A percentile compares a stretch with the other conserved stretches of the same genome.
Evolutionary conservation across 2,113 vertebrate genomes (phyloP).

Genomic region (Hippocampus barbouri): DNA sequence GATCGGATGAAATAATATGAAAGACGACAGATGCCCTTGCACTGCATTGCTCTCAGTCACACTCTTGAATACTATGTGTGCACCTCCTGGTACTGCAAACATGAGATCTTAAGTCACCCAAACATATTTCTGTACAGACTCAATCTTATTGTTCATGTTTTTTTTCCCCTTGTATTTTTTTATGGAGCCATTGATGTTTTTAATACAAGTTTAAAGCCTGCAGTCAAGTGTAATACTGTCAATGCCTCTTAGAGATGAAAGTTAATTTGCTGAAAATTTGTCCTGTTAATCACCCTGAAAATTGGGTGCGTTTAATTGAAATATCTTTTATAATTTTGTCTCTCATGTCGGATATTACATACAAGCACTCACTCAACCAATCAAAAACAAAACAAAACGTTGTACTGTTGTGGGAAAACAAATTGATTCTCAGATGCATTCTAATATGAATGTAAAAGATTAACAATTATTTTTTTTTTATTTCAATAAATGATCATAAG

Average conservation of each 20-base stretch:
- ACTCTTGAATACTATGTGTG: conserved; percentile 27
- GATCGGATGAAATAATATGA: conserved; percentile 15
- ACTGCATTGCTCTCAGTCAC: conserved; percentile 54
- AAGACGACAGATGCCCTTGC: conserved; percentile 26
- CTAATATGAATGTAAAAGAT: too few species aligned
- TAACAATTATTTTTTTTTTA: too few species aligned
- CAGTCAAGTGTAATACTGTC: neutral
- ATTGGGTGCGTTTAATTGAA: too few species aligned
- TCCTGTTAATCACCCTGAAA: too few species aligned
- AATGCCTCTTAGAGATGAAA: neutral
- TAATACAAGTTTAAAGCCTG: neutral
- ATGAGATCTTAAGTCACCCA: neutral
- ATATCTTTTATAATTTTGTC: too few species aligned
- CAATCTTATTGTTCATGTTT: neutral
- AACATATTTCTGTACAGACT: neutral
- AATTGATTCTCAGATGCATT: too few species aligned
- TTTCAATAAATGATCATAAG: too few species aligned
- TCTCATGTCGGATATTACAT: too few species aligned
- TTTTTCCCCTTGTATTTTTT: neutral
- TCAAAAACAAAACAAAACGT: too few species aligned
- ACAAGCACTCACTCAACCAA: too few species aligned
- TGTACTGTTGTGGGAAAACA: too few species aligned
- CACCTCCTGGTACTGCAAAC: conserved; percentile 52
- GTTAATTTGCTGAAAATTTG: neutral
- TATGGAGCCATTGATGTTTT: neutral